phyloP scores from a whole-genome alignment of 2,797 vertebrate genomes.

The Alfaro cultratus region DNA sequence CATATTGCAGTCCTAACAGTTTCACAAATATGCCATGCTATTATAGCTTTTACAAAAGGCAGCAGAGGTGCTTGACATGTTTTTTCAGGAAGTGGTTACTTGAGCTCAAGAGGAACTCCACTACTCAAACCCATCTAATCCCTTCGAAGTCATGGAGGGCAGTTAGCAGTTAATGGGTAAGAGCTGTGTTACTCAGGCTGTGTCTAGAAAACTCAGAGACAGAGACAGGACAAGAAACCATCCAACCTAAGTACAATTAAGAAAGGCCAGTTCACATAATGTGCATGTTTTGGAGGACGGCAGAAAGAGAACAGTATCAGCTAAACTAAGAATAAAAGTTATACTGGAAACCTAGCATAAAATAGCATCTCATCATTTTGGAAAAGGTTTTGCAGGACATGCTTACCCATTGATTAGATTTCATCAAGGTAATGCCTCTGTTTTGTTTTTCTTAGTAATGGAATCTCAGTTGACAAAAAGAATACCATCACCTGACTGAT shows the following conservation, averaged over 20 bases:
- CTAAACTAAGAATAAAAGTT: not conserved
- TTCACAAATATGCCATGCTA: not conserved
- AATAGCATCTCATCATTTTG: not conserved
- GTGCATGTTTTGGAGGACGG: not conserved
- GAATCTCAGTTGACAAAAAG: slow-evolving; percentile 22
- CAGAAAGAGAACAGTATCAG: not conserved
- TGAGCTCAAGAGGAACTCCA: not conserved
- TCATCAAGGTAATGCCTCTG: not conserved
- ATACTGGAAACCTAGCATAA: not conserved
- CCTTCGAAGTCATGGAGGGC: not conserved
- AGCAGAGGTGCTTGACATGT: not conserved
- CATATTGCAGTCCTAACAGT: not conserved
- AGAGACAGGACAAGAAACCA: not conserved
- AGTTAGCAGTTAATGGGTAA: not conserved
- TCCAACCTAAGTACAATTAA: not conserved
- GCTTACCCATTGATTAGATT: not conserved
- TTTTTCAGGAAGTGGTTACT: not conserved
- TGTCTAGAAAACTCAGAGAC: not conserved
- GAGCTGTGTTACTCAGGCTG: not conserved
- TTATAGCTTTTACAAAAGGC: not conserved
- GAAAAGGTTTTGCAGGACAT: not conserved
- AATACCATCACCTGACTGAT: slow-evolving; percentile 10
- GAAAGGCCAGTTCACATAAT: not conserved
- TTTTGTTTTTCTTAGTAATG: slow-evolving; percentile 22
- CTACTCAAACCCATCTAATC: not conserved